These are phyloP conservation scores for Leptinotarsa lineolata DNA, from an alignment of 1,140 invertebrate genomes.

Conservation along the genomic window DNA sequence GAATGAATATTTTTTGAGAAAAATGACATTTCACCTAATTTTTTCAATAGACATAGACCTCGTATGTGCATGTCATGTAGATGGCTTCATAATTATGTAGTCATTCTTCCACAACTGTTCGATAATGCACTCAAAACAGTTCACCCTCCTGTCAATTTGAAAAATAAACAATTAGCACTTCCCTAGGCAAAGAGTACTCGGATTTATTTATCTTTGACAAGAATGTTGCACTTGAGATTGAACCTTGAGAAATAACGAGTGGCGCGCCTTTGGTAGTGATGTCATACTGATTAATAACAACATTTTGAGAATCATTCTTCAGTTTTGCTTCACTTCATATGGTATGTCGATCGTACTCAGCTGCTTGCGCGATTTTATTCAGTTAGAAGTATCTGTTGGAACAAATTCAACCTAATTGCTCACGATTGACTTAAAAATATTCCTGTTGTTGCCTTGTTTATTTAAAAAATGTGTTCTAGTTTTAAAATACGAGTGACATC, in stretches of 20 bases:
- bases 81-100: too few species aligned
- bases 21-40: too few species aligned
- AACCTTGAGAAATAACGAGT: background rate
- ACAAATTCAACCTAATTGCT: background rate
- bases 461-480: background rate
- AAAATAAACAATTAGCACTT: background rate
- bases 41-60: too few species aligned
- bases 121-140: too few species aligned
- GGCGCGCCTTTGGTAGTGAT: slow-evolving; percentile 16
- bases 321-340: background rate
- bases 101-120: too few species aligned
- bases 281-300: slow-evolving; percentile 20
- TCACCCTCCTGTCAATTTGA: background rate
- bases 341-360: background rate
- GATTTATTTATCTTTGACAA: background rate
- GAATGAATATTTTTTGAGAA: too few species aligned
- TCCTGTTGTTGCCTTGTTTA: background rate
- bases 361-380: background rate
- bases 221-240: background rate
- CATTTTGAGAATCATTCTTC: slow-evolving; percentile 14
- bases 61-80: too few species aligned
- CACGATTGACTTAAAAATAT: slow-evolving; percentile 8
- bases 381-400: background rate
- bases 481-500: background rate
- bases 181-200: background rate